Conservation (phyloP, 2,113 vertebrate genomes). For the Pelecanus crispus region DNA sequence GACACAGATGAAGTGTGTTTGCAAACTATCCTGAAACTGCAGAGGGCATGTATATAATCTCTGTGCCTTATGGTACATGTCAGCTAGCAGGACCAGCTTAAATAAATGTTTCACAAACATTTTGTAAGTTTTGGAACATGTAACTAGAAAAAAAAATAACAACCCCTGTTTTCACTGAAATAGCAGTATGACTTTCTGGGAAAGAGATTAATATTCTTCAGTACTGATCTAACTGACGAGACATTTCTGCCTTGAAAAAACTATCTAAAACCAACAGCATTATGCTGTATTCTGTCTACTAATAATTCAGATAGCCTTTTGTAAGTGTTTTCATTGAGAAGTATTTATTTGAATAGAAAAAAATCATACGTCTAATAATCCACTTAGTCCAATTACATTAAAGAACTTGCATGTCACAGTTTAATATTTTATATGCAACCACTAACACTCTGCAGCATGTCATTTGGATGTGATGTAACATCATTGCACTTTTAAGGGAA, state of each 20-base stretch:
- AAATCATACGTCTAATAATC: background rate
- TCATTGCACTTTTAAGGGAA: background rate
- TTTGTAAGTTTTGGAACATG: background rate
- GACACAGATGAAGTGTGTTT: background rate
- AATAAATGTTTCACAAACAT: background rate
- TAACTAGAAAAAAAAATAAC: background rate
- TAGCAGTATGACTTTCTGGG: background rate
- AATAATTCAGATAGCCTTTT: background rate
- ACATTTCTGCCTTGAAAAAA: background rate
- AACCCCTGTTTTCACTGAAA: background rate
- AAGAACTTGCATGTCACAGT: background rate
- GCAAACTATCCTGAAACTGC: background rate
- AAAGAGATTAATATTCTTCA: background rate
- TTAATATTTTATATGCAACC: background rate
- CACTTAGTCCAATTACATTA: background rate
- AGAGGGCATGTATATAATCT: background rate
- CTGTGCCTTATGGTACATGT: background rate
- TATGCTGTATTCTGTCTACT: background rate
- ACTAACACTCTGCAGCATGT: background rate
- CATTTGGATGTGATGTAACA: background rate
- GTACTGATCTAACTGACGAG: background rate
- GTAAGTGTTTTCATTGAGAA: background rate
- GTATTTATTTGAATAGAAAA: background rate
- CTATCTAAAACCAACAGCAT: fast-evolving
- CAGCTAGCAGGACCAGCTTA: background rate